Base-by-base conservation (phyloP, 30 jellyfish, hydroid and myxozoan species). In the Turritopsis rubra region DNA sequence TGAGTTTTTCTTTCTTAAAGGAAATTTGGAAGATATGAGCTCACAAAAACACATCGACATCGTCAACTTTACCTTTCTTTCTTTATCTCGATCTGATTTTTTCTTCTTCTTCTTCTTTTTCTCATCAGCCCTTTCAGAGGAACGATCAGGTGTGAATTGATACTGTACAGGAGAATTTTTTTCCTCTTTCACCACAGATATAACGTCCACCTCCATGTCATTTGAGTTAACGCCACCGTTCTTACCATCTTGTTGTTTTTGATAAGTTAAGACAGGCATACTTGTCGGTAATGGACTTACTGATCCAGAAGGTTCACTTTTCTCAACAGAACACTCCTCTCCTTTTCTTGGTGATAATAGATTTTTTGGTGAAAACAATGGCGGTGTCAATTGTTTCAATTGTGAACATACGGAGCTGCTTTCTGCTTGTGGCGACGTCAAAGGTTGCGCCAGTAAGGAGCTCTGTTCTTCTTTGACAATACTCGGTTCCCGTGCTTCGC, bases 51-150 rank as follows among this genome's bases (percentile, higher is more conserved):
- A n/a, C 60, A 41, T 41, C 60, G 13, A 13, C 60, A 41, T 41
- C 13, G 60, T 68, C 4, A 1, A 75, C 52, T 0, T 28, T 31
- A 75, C 83, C 83, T 26, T 75, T 26, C 60, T n/a, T n/a, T 26
- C 41, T 26, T 16, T 8, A 75, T 75, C 83, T 13, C 68, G 68
- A 75, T 81, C 85, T 54, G 85, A 70, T 73, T 84, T 84, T 87
- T 84, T 84, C 70, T 84, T 75, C 76, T 84, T 79, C 81, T 79
- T 79, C 66, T 84, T 84, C 83, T 84, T 84, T 52, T 84, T 84
- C 74, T 71, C 89, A 9, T 84, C 87, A 41, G 29, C 23, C 23
- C 70, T 8, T 5, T 53, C 54, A 71, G 16, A 28, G 8, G 60
- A 22, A 73, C 29, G 29, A 29, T 21, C 41, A 53, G 68, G 31